phyloP scores from a whole-genome alignment of 2,797 vertebrate species.

The Thunnus albacares region DNA sequence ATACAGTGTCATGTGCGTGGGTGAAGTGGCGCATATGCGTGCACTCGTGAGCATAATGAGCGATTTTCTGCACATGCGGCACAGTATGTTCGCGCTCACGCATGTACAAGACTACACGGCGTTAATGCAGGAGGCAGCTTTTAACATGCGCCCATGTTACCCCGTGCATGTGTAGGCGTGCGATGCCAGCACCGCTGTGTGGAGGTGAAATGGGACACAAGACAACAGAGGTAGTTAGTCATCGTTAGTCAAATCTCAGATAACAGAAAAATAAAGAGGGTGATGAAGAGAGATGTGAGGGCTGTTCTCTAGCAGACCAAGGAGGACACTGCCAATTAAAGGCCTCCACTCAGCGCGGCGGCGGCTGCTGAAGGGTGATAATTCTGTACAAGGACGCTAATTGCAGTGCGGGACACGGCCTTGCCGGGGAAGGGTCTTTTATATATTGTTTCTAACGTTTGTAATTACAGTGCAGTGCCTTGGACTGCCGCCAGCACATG shows the following conservation, averaged over 20 bases:
- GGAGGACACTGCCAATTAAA: conserved; percentile 73
- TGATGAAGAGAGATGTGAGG: conserved; percentile 43
- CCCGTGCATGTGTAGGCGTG: background rate
- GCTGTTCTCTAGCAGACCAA: conserved; percentile 52
- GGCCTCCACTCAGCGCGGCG: conserved; percentile 47
- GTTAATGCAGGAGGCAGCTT: conserved; percentile 36
- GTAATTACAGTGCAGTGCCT: conserved; percentile 80
- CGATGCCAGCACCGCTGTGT: background rate
- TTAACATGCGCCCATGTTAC: conserved; percentile 25
- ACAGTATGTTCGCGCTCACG: conserved; percentile 59
- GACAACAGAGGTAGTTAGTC: conserved; percentile 47
- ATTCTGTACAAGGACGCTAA: conserved; percentile 79
- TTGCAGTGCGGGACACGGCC: conserved; percentile 69
- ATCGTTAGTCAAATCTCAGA: conserved; percentile 53
- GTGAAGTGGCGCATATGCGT: conserved; percentile 60
- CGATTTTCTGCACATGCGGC: conserved; percentile 49
- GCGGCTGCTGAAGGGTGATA: conserved; percentile 74
- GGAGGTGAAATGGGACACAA: conserved; percentile 52
- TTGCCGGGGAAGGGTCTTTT: conserved; percentile 73
- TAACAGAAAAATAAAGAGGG: conserved; percentile 34
- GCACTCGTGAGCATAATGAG: conserved; percentile 66
- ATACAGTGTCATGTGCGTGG: conserved; percentile 73
- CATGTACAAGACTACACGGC: conserved; percentile 15
- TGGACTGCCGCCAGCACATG: conserved; percentile 80
- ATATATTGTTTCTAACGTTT: conserved; percentile 80